A percentile compares a stretch with the other conserved stretches of the same genome.
Evolutionary conservation across 2,888 invertebrate species (phyloP).

Genomic region (Elysia crispata): DNA sequence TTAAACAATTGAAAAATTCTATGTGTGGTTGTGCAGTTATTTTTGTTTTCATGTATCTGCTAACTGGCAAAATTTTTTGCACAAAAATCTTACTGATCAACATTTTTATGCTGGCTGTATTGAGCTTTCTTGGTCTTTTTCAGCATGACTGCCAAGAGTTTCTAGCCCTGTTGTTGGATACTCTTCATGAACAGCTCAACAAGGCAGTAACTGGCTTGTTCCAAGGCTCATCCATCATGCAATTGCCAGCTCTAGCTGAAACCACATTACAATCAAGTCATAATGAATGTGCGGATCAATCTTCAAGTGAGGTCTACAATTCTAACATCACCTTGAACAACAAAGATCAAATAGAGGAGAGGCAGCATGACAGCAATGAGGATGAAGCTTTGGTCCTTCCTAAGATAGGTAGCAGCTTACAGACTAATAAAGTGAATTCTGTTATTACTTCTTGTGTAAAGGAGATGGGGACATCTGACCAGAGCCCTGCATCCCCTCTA

Average conservation of each 20-base stretch:
- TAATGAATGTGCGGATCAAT: background rate
- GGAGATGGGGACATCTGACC: slow-evolving; percentile 2
- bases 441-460: background rate
- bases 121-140: slow-evolving; percentile 54
- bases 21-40: no score
- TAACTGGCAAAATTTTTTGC: no score
- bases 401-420: background rate
- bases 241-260: background rate
- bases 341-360: background rate
- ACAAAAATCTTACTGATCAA: no score
- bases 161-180: slow-evolving; percentile 82
- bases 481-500: background rate
- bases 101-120: background rate
- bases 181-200: slow-evolving; percentile 82
- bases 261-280: no score
- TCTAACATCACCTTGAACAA: background rate
- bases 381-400: no score
- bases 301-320: background rate
- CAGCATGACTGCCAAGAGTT: slow-evolving; percentile 85
- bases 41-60: no score
- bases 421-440: background rate
- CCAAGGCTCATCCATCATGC: background rate
- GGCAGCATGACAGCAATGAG: background rate
- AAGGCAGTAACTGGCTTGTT: slow-evolving; percentile 43
- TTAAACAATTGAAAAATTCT: no score